These are phyloP conservation scores for Raja brachyura DNA, from an alignment of 2,113 vertebrate genomes.

Conservation along the genomic window DNA sequence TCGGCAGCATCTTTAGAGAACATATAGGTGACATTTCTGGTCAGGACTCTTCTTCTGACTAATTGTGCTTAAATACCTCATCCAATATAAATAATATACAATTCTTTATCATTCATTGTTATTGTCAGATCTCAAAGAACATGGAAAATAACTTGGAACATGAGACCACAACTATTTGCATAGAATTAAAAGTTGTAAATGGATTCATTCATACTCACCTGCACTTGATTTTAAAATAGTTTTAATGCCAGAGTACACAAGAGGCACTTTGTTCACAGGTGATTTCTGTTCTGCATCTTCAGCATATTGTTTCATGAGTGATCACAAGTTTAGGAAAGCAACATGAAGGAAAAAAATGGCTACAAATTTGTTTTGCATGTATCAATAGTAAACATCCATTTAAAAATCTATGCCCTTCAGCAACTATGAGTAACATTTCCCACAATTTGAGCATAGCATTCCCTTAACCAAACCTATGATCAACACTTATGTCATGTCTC, in stretches of 20 bases:
- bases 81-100: no score
- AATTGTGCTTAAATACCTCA: no score
- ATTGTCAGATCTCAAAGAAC: neutral
- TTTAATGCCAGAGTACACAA: conserved; percentile 94
- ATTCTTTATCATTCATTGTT: neutral
- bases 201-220: conserved; percentile 61
- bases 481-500: neutral
- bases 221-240: conserved; percentile 86
- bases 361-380: neutral
- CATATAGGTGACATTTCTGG: no score
- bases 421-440: neutral
- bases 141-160: neutral
- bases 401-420: neutral
- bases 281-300: conserved; percentile 88
- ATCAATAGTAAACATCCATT: neutral
- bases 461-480: neutral
- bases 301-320: conserved; percentile 97
- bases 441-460: neutral
- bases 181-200: neutral
- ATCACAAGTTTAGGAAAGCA: conserved; percentile 74
- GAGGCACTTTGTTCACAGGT: conserved; percentile 76
- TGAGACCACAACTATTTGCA: neutral
- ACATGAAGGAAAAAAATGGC: neutral
- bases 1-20: no score
- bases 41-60: no score